Percentiles rank a stretch among this genome's conserved stretches.
Evolutionary conservation across 2,888 invertebrate genomes (phyloP).

Genomic region (Alentia gelatinosa): DNA sequence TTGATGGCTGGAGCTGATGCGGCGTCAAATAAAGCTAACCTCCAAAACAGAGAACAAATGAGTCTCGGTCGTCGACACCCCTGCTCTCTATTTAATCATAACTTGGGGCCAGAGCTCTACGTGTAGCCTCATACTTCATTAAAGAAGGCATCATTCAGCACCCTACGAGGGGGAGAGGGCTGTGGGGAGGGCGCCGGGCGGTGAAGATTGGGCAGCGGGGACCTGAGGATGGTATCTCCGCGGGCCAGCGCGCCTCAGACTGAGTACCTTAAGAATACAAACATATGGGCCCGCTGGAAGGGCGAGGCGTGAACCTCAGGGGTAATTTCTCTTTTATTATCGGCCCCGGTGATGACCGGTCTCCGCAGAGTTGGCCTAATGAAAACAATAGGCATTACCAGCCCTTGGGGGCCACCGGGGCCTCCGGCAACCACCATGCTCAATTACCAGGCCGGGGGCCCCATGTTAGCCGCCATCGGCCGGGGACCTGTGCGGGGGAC

Average conservation of each 20-base stretch:
- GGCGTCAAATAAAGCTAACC: neutral
- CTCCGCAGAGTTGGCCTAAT: constrained; percentile 46
- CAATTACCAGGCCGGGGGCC: neutral
- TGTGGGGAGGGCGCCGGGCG: neutral
- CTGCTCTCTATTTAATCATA: constrained; percentile 13
- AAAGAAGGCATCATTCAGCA: neutral
- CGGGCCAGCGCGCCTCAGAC: neutral
- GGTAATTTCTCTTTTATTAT: constrained; percentile 53
- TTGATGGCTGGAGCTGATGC: neutral
- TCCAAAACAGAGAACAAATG: constrained; percentile 5
- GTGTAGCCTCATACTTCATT: neutral
- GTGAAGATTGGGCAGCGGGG: neutral
- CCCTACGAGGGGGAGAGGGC: neutral
- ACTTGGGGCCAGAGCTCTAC: neutral
- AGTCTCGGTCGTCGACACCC: neutral
- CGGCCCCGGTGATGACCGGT: constrained; percentile 42
- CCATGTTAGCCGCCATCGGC: constrained; percentile 18
- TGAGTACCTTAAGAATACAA: constrained; percentile 34
- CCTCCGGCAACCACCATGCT: neutral
- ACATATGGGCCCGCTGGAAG: neutral
- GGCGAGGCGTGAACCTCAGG: constrained; percentile 38
- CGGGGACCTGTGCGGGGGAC: constrained; percentile 28
- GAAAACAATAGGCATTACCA: constrained; percentile 53
- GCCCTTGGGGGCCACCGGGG: neutral
- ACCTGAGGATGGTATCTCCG: neutral